Conservation (phyloP, 2,888 invertebrate genomes). For the Iselma pallidipennis region DNA sequence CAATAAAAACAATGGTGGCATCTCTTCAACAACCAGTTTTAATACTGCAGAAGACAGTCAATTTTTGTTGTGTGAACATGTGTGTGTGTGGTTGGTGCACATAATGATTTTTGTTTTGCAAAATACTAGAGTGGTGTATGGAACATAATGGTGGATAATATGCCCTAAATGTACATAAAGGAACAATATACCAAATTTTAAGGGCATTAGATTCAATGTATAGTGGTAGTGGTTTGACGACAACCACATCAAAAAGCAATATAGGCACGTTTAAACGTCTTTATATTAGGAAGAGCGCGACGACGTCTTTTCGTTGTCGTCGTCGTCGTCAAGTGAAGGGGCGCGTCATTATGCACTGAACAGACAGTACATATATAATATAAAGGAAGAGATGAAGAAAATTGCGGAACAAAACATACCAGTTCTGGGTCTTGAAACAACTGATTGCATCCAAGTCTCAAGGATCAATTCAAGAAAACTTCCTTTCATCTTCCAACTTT, state of each 20-base stretch:
- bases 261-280: slow-evolving; percentile 39
- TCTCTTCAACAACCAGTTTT: background rate
- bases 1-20: background rate
- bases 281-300: slow-evolving; percentile 28
- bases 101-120: slow-evolving; percentile 5
- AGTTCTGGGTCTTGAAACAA: slow-evolving; percentile 32
- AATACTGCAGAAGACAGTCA: background rate
- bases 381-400: slow-evolving; percentile 28
- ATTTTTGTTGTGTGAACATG: background rate
- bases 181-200: slow-evolving; percentile 25
- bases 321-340: slow-evolving; percentile 23
- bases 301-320: slow-evolving; percentile 26
- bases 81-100: background rate
- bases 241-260: slow-evolving; percentile 43
- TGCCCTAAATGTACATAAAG: slow-evolving; percentile 24
- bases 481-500: slow-evolving; percentile 14
- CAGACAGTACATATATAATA: slow-evolving; percentile 3
- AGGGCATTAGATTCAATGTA: slow-evolving; percentile 37
- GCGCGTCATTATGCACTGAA: slow-evolving; percentile 19
- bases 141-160: slow-evolving; percentile 26
- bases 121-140: background rate
- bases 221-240: slow-evolving; percentile 33
- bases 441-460: slow-evolving; percentile 34
- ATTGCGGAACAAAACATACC: slow-evolving; percentile 46
- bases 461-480: slow-evolving; percentile 20